A percentile compares a stretch with the other conserved stretches of the same genome.
Conservation (phyloP, 2,797 vertebrate genomes). For the Parotocinclus haroldoi region DNA sequence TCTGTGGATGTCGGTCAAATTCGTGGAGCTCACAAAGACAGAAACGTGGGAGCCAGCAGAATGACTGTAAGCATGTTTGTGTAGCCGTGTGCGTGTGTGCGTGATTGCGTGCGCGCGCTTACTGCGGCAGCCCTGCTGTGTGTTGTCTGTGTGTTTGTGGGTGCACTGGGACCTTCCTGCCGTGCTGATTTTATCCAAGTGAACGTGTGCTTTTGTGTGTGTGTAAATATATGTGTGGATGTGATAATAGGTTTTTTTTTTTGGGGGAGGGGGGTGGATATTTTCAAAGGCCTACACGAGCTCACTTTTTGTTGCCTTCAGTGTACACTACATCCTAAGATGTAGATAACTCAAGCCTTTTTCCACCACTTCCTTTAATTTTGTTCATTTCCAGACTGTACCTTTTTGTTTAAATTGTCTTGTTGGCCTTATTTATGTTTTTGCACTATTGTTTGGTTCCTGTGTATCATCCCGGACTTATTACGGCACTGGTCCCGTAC, state of each 20-base stretch:
- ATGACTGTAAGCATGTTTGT: constrained; percentile 25
- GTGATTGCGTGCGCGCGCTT: too few species aligned
- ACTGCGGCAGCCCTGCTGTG: constrained; percentile 39
- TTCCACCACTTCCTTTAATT: constrained; percentile 27
- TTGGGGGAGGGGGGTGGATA: constrained; percentile 68
- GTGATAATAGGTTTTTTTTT: constrained; percentile 50
- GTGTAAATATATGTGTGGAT: constrained; percentile 44
- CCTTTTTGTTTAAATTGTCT: constrained; percentile 41
- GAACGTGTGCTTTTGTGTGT: constrained; percentile 13
- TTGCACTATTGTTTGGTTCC: constrained; percentile 30
- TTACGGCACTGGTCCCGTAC: constrained; percentile 54
- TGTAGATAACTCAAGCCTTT: background rate
- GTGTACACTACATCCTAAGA: background rate
- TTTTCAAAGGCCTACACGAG: constrained; percentile 53
- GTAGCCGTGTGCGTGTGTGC: constrained; percentile 20
- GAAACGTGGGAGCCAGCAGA: constrained; percentile 40
- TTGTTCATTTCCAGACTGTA: constrained; percentile 39
- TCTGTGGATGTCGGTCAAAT: constrained; percentile 40
- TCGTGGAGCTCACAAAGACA: constrained; percentile 28
- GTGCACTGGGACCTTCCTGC: constrained; percentile 51
- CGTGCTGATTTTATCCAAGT: constrained; percentile 46
- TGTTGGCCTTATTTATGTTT: constrained; percentile 29
- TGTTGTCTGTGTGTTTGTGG: constrained; percentile 50
- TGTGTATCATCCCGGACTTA: constrained; percentile 35
- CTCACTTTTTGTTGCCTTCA: constrained; percentile 33